phyloP scores from a whole-genome alignment of 2,797 vertebrate genomes.

The Rhadinocentrus ornatus region DNA sequence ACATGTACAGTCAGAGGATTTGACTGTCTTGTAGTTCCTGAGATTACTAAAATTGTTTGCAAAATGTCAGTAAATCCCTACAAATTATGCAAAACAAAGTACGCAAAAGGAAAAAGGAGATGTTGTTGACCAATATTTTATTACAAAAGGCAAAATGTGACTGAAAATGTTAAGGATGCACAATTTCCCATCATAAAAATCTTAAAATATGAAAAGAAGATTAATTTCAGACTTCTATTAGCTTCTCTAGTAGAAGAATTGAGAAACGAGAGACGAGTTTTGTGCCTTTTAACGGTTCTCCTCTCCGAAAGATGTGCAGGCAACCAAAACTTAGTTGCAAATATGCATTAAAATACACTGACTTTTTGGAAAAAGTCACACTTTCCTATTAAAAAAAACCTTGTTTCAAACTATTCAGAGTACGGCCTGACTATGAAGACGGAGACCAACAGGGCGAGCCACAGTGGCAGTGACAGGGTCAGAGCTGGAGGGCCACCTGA shows the following conservation, averaged over 20 bases:
- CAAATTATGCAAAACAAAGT: not conserved
- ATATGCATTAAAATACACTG: not conserved
- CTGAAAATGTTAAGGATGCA: not conserved
- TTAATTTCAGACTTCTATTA: not conserved
- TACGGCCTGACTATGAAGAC: not conserved
- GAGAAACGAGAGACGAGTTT: not conserved
- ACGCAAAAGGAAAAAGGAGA: not conserved
- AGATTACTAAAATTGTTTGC: not conserved
- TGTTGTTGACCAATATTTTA: not conserved
- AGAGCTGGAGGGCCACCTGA: slow-evolving; percentile 43
- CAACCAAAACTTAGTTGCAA: not conserved
- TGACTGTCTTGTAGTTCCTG: too few species aligned
- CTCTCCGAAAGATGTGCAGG: not conserved
- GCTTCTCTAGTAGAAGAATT: not conserved
- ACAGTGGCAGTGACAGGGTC: slow-evolving; percentile 58
- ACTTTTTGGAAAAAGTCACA: not conserved
- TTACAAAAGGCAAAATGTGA: not conserved
- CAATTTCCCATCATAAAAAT: not conserved
- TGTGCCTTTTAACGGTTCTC: not conserved
- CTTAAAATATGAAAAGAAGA: not conserved
- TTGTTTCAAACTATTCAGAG: not conserved
- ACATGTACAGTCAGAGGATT: not conserved
- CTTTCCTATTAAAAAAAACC: not conserved
- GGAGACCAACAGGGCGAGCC: slow-evolving; percentile 64
- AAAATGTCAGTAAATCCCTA: not conserved